Conservation (phyloP, 2,113 vertebrate genomes). For the Oncorhynchus kisutch region DNA sequence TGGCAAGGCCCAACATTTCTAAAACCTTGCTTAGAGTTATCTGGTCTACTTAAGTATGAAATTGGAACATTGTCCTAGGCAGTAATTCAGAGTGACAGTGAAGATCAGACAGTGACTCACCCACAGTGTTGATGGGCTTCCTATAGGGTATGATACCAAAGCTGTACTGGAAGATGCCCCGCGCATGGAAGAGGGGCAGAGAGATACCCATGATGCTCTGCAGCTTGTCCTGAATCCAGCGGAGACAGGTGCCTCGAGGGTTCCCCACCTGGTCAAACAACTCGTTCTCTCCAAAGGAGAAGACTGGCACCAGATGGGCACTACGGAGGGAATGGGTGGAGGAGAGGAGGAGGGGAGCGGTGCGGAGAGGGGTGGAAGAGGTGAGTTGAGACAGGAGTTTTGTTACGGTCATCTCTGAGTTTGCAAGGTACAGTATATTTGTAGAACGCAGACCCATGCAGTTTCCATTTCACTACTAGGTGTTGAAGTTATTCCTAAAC, state of each 20-base stretch:
- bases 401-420: not conserved
- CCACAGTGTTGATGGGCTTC: conserved; percentile 82
- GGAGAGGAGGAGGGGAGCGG: not conserved
- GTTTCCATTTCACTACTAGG: not conserved
- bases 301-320: conserved; percentile 81
- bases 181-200: conserved; percentile 87
- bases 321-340: conserved; percentile 52
- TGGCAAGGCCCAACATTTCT: not conserved
- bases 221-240: conserved; percentile 77
- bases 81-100: not conserved
- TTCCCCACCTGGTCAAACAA: conserved; percentile 86
- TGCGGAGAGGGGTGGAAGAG: not conserved
- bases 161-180: conserved; percentile 93
- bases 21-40: not conserved
- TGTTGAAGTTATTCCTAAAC: not conserved
- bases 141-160: conserved; percentile 89
- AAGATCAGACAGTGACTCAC: conserved; percentile 69
- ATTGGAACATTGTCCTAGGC: not conserved
- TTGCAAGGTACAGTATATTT: not conserved
- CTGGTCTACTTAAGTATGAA: not conserved
- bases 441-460: too few relatives aligned
- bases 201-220: conserved; percentile 87
- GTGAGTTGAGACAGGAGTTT: not conserved
- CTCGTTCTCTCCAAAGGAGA: conserved; percentile 94
- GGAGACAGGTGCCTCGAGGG: conserved; percentile 78